Evolutionary conservation across 2,797 vertebrate genomes (phyloP).

Genomic region (Mormyrus proboscirostris): DNA sequence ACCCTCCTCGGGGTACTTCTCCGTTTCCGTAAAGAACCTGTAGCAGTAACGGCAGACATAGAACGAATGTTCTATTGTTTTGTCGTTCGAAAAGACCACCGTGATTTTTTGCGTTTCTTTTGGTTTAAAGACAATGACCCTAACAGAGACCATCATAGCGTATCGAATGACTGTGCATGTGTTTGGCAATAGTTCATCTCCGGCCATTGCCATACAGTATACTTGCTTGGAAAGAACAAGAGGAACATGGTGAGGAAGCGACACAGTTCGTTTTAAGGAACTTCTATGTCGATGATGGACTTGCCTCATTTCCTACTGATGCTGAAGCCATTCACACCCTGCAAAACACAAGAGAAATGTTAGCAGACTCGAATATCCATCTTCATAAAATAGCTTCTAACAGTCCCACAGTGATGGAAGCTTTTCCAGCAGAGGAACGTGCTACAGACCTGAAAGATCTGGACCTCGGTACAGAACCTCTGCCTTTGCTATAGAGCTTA

Average conservation of each 20-base stretch:
- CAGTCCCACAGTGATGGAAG: neutral
- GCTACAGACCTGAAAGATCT: neutral
- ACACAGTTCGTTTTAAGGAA: neutral
- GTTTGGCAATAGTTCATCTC: neutral
- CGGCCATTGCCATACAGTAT: neutral
- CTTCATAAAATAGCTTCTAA: slow-evolving; percentile 7
- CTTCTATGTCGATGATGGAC: neutral
- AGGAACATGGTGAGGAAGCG: neutral
- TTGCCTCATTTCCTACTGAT: neutral
- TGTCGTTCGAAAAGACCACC: neutral
- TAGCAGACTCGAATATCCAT: neutral
- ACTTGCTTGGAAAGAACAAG: neutral
- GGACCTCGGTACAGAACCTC: neutral
- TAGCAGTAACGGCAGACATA: neutral
- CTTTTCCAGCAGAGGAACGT: neutral
- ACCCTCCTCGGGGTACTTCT: slow-evolving; percentile 7
- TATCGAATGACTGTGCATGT: neutral
- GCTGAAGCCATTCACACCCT: neutral
- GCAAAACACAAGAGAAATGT: neutral
- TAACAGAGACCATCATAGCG: neutral
- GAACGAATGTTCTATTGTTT: slow-evolving; percentile 24
- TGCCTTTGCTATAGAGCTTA: neutral
- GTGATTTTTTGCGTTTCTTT: slow-evolving; percentile 3
- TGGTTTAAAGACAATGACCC: slow-evolving; percentile 18
- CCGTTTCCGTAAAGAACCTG: neutral